Evolutionary conservation across 2,113 vertebrate species (phyloP), one percentile per base, ranked within the genome.

Genomic region (Lutjanus erythropterus): DNA sequence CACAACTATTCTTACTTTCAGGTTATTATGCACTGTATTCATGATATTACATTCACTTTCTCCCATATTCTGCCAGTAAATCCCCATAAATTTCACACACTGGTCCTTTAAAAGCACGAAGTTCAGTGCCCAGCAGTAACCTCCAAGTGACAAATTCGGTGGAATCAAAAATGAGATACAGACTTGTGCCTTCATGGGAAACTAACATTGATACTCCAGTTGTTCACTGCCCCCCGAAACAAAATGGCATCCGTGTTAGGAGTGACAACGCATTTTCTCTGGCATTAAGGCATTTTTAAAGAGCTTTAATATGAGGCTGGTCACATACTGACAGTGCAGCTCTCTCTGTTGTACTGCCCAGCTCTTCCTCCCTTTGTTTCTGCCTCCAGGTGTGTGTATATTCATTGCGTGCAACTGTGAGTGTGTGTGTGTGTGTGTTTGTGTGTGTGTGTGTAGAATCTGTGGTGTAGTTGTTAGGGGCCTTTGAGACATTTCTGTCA

Each of bases 221-320:
- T 8, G 37, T 39, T 8, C 42, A 47, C 53, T 62, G 47, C 50
- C 35, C 35, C 67, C 33, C 29, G 47, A 84, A 60, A 90, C 86
- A 91, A 88, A 91, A 86, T 81, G 84, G 81, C 66, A 56, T 55
- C 75, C 82, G 83, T 88, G 74, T 84, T 77, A 21, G 47, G 78
- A 75, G 78, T 91, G 91, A 93, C 82, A 37, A 31, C 74, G 90
- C 85, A 88, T 65, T 90, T 91, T 91, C 68, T 80, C 60, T 52
- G 41, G 44, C 44, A 65, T 8, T 46, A 16, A 42, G 68, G 58
- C 25, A 60, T 80, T 46, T 37, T 27, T 67, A 29, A 68, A 12
- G 33, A 33, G 50, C 66, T 67, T 67, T n/a, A 52, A 62, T 47
- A 67, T 19, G 15, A 71, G 59, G 47, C 19, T 55, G 19, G 18